These are phyloP conservation scores for Sarcophaga carnaria DNA, from an alignment of 2,888 invertebrate genomes.

Conservation along the genomic window DNA sequence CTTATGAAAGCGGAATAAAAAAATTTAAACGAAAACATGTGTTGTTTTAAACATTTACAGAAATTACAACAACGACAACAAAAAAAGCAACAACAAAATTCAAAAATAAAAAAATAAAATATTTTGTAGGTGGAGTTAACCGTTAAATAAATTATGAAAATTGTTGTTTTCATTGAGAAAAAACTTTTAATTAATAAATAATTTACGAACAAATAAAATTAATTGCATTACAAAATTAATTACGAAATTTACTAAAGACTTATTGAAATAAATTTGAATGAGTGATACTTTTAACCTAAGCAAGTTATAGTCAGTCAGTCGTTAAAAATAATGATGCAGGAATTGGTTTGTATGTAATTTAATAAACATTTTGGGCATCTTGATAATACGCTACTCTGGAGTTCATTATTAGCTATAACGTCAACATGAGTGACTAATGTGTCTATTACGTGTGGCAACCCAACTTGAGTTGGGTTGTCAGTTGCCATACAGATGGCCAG, in stretches of 20 bases:
- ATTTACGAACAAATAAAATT: background rate
- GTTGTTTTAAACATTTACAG: constrained; percentile 26
- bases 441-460: no score
- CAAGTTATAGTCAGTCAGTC: no score
- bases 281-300: background rate
- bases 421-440: no score
- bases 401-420: no score
- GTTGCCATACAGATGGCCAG: no score
- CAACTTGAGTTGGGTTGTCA: no score
- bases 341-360: no score
- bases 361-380: no score
- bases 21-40: constrained; percentile 3
- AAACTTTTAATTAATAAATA: constrained; percentile 12
- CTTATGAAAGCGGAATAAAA: constrained; percentile 9
- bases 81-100: no score
- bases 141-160: constrained; percentile 37
- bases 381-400: no score
- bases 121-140: constrained; percentile 44
- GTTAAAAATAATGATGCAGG: no score
- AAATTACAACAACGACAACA: background rate
- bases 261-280: background rate
- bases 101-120: background rate
- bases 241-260: background rate
- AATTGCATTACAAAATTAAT: background rate
- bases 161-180: background rate